These are phyloP conservation scores for Anseranas semipalmata DNA, from an alignment of 2,113 vertebrate genomes.

Conservation along the genomic window DNA sequence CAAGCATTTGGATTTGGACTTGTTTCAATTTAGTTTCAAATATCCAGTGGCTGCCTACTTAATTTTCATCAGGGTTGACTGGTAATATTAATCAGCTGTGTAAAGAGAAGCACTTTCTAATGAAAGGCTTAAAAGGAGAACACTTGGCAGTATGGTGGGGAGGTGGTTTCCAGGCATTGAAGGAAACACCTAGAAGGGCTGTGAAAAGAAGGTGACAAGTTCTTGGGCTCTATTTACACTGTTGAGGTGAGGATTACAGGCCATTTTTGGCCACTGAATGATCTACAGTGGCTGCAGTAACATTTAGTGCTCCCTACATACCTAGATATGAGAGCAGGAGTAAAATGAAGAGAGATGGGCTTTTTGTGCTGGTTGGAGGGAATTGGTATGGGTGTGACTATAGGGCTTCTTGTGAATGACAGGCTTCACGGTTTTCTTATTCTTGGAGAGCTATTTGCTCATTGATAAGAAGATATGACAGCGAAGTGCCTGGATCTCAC, in stretches of 20 bases:
- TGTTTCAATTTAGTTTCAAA: neutral
- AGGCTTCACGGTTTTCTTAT: neutral
- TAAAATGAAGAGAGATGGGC: neutral
- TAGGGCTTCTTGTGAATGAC: neutral
- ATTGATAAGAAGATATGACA: neutral
- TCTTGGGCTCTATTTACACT: neutral
- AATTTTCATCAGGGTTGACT: neutral
- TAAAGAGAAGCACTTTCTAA: neutral
- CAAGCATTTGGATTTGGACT: neutral
- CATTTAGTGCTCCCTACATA: neutral
- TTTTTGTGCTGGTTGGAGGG: neutral
- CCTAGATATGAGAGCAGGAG: neutral
- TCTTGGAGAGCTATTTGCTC: neutral
- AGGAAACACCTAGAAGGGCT: neutral
- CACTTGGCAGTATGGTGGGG: neutral
- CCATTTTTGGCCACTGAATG: neutral
- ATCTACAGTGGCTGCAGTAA: neutral
- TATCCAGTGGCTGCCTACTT: neutral
- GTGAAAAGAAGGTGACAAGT: neutral
- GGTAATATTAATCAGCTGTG: neutral
- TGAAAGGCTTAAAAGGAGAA: neutral
- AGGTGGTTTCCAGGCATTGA: neutral
- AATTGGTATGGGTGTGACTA: rapidly evolving
- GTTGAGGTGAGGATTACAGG: neutral
- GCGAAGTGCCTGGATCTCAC: neutral